phyloP scores from a whole-genome alignment of 2,797 vertebrate genomes.

The Neopelma chrysocephalum region DNA sequence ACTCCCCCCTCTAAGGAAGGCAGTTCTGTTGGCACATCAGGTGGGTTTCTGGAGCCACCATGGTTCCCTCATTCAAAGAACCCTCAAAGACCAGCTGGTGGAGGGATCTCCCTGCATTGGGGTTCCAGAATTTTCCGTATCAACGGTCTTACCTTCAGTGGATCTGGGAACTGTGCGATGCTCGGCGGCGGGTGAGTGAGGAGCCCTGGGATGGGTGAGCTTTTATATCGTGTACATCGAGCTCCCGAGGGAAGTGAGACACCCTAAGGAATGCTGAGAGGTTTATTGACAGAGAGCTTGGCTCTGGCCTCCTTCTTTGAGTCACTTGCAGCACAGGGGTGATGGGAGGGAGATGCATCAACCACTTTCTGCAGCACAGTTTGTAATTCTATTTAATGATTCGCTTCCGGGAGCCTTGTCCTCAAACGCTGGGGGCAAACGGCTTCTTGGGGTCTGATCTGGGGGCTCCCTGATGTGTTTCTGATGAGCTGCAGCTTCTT shows the following conservation, averaged over 20 bases:
- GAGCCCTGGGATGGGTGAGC: not conserved
- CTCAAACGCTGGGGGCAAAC: rapidly evolving
- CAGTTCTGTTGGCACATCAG: not conserved
- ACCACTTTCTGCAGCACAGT: not conserved
- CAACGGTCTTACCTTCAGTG: not conserved
- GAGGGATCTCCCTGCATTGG: rapidly evolving
- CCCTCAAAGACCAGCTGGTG: not conserved
- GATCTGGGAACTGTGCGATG: not conserved
- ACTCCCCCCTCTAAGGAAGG: not conserved
- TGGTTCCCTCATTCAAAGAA: rapidly evolving
- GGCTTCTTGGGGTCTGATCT: rapidly evolving
- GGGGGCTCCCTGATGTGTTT: rapidly evolving
- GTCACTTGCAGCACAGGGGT: not conserved
- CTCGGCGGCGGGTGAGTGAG: not conserved
- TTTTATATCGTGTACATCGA: not conserved
- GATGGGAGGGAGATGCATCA: not conserved
- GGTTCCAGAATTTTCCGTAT: not conserved
- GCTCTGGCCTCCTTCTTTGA: not conserved
- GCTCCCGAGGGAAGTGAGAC: slow-evolving; percentile 49
- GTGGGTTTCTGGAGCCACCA: rapidly evolving
- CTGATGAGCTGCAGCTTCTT: not conserved
- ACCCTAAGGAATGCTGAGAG: slow-evolving; percentile 44
- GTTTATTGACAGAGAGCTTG: not conserved
- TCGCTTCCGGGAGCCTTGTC: not conserved
- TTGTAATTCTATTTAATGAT: not conserved